Conservation (phyloP, 2,888 invertebrate genomes). For the Spicauda simplicius region DNA sequence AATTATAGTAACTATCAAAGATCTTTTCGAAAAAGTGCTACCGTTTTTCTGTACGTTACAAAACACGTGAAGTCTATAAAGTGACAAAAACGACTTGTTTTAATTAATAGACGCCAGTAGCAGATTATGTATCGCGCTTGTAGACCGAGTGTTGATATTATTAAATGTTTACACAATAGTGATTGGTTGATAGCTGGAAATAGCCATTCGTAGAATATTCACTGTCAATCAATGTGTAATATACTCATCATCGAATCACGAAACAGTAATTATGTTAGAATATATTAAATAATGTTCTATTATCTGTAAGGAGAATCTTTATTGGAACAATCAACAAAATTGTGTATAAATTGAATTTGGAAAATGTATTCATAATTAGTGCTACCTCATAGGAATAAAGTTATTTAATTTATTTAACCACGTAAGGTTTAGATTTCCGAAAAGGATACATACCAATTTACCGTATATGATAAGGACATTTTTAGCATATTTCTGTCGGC, state of each 20-base stretch:
- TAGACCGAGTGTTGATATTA: slow-evolving; percentile 24
- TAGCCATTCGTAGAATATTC: slow-evolving; percentile 35
- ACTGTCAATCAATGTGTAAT: slow-evolving; percentile 28
- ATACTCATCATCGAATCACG: slow-evolving; percentile 9
- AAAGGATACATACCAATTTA: too few species aligned
- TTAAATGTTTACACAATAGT: slow-evolving; percentile 34
- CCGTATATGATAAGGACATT: too few species aligned
- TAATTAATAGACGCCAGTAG: slow-evolving; percentile 27
- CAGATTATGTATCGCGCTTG: not conserved
- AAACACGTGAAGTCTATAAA: not conserved
- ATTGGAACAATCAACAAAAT: too few species aligned
- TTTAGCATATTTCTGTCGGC: too few species aligned
- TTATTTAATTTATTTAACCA: too few species aligned
- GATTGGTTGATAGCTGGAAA: slow-evolving; percentile 32
- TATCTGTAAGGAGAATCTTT: not conserved
- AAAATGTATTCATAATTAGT: too few species aligned
- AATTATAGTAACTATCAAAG: too few species aligned
- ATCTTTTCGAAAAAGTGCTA: not conserved
- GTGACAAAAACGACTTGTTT: slow-evolving; percentile 29
- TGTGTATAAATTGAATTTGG: too few species aligned
- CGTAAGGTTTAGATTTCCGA: too few species aligned
- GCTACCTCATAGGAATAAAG: too few species aligned
- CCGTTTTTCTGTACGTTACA: not conserved
- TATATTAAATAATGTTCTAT: not conserved
- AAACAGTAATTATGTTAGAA: slow-evolving; percentile 12